phyloP scores from a whole-genome alignment of 35 echinoderm and acorn worm species.

The Anneissia japonica region DNA sequence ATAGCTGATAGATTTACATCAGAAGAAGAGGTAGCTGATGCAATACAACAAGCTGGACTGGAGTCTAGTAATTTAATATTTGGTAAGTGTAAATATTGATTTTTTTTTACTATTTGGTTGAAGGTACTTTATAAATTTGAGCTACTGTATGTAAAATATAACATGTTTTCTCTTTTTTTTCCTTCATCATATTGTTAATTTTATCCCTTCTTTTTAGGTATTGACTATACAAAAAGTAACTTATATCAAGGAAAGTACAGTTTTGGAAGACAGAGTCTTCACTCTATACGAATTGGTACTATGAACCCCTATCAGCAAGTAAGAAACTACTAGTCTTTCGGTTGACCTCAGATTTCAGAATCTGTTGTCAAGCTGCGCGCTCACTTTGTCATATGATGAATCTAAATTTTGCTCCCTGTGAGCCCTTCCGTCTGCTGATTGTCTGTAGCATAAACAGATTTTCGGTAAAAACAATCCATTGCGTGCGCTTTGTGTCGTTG shows the following conservation, averaged over 20 bases:
- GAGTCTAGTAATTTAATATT: conserved; percentile 93
- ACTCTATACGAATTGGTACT: conserved; percentile 19
- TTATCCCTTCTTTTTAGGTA: conserved; percentile 62
- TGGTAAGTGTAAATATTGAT: conserved; percentile 43
- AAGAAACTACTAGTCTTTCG: too few relatives aligned
- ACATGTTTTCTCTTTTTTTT: neutral
- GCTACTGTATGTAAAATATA: neutral
- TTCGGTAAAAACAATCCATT: neutral
- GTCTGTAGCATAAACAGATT: neutral
- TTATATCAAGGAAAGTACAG: conserved; percentile 56
- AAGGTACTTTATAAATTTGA: neutral
- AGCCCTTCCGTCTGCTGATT: neutral
- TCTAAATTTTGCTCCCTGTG: neutral
- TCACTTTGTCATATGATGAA: neutral
- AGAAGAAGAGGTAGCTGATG: conserved; percentile 78
- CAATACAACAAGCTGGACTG: conserved; percentile 55
- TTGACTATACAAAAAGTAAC: conserved; percentile 92
- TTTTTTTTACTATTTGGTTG: neutral
- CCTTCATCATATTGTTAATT: neutral
- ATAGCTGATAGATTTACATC: conserved; percentile 72
- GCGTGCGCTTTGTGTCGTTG: neutral
- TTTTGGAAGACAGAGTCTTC: conserved; percentile 60
- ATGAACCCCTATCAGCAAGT: conserved; percentile 87
- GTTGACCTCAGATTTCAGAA: too few relatives aligned
- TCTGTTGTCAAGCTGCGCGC: neutral